Evolutionary conservation across 2,797 vertebrate species (phyloP), one percentile per base, ranked within the genome.

Genomic region (Syngnathus rostellatus): DNA sequence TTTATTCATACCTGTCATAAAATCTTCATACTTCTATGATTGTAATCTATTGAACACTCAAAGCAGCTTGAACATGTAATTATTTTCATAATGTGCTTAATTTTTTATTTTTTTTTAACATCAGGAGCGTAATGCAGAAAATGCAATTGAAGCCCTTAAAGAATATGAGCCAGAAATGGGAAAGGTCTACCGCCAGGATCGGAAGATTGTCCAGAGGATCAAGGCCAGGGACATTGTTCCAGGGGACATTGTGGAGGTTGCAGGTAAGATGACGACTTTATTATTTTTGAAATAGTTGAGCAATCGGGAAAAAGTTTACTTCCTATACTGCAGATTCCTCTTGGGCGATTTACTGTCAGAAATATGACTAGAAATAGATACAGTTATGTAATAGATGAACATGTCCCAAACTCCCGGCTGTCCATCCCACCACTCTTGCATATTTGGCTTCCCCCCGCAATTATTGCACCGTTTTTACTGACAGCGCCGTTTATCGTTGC

Each of bases 91-190:
- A 45, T 12, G 12, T 45, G 40, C 10, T 41, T 9, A 1, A 14
- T 45, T 1, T 25, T 38, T 39, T 19, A 39, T 45, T 43, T 23
- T 46, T 54, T 50, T 31, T 14, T 11, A 16, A 5, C 53, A 21
- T 17, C 64, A 92, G 91, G 91, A 92, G 58, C 77, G 91, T 76
- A 92, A 92, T 80, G 92, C 91, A 65, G 92, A 93, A 85, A 92
- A 93, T 71, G 92, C 92, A 66, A 93, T 92, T 17, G 91, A 92
- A 74, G 92, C 92, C 5, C 88, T 93, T 0, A 99, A 99, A 77
- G 97, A 99, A 76, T 99, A 99, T 48, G 97, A 99, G 69, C 97
- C 97, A 10, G 97, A 99, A 88, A 99, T 99, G 94, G 97, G 95
- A 39, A 99, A 99, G 86, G 95, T 99, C 9, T 99, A 99, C 81